These are phyloP conservation scores for Gymnopithys bicolor DNA, from an alignment of 2,797 vertebrate species.

Conservation along the genomic window DNA sequence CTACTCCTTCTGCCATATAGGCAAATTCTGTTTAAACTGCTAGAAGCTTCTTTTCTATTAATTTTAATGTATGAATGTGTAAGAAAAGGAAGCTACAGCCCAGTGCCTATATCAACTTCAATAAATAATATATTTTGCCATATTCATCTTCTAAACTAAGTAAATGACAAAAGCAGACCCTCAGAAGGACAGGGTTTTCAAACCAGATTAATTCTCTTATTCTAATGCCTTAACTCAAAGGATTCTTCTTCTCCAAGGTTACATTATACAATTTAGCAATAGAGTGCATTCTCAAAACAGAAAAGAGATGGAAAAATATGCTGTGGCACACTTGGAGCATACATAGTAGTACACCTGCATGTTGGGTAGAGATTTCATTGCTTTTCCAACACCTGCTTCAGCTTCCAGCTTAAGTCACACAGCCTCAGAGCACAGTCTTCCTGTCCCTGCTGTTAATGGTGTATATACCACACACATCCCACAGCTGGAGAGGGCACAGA, in stretches of 20 bases:
- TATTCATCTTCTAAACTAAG: constrained; percentile 62
- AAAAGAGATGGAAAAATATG: not conserved
- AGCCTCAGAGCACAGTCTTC: not conserved
- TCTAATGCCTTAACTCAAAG: constrained; percentile 24
- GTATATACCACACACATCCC: not conserved
- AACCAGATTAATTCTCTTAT: constrained; percentile 4
- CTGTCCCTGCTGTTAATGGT: not conserved
- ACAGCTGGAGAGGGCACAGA: not conserved
- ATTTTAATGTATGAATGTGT: constrained; percentile 59
- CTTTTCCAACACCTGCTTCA: not conserved
- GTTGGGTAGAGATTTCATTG: not conserved
- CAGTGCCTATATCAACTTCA: constrained; percentile 53
- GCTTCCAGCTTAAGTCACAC: not conserved
- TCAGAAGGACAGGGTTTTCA: constrained; percentile 49
- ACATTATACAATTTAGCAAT: not conserved
- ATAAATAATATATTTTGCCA: constrained; percentile 72
- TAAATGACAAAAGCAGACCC: constrained; percentile 60
- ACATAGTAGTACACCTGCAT: not conserved
- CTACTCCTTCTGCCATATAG: not conserved
- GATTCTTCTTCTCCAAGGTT: constrained; percentile 32
- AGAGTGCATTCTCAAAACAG: not conserved
- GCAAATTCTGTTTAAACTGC: constrained; percentile 47
- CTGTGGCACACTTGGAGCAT: not conserved
- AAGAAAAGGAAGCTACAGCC: constrained; percentile 30
- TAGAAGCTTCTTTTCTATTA: constrained; percentile 64